Evolutionary conservation across 2,113 vertebrate genomes (phyloP).

Genomic region (Psittacula cyanocephala): DNA sequence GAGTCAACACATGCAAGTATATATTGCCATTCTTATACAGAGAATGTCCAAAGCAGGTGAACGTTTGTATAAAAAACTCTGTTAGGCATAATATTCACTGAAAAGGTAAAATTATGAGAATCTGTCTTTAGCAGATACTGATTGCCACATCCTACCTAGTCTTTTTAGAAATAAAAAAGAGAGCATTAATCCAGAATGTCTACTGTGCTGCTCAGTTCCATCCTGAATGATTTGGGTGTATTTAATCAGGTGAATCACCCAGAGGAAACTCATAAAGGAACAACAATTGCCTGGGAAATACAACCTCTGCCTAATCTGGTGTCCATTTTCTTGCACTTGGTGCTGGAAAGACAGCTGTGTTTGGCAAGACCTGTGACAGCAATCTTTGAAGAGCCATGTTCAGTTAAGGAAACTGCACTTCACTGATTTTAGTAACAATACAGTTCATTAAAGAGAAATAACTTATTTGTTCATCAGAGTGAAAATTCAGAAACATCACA

Average conservation of each 20-base stretch:
- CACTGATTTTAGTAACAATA: background rate
- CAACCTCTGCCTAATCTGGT: background rate
- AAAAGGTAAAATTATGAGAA: background rate
- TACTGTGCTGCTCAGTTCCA: background rate
- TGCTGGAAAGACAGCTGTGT: rapidly evolving
- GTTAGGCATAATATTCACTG: background rate
- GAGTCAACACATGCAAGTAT: background rate
- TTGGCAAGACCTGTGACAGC: background rate
- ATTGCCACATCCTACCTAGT: background rate
- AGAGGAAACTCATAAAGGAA: background rate
- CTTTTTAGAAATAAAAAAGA: background rate
- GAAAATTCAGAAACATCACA: background rate
- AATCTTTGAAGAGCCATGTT: background rate
- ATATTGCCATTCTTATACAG: background rate
- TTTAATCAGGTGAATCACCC: background rate
- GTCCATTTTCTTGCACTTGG: background rate
- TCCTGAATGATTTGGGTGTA: rapidly evolving
- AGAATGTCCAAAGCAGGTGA: background rate
- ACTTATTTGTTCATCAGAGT: background rate
- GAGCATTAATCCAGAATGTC: background rate
- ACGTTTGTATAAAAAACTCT: background rate
- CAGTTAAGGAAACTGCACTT: background rate
- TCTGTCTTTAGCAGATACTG: background rate
- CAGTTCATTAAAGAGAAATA: background rate
- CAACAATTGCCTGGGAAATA: background rate